Percentiles rank a stretch among this genome's conserved stretches.
Conservation (phyloP, 2,797 vertebrate species). For the Gadopsis marmoratus region DNA sequence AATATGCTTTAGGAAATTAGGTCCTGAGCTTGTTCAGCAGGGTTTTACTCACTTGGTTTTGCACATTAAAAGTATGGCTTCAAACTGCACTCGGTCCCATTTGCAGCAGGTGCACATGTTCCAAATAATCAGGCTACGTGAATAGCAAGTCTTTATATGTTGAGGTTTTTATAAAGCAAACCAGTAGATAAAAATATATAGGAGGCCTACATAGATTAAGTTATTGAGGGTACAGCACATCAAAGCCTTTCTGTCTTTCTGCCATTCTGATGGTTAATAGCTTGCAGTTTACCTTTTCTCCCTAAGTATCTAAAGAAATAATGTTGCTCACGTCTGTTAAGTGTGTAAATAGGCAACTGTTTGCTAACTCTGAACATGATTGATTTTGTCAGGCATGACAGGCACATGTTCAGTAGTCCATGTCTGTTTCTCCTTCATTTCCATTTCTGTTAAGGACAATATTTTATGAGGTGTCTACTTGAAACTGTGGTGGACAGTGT, state of each 20-base stretch:
- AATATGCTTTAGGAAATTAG: not conserved
- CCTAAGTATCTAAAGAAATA: too few relatives aligned
- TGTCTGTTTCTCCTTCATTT: not conserved
- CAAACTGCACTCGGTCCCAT: not conserved
- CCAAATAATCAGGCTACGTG: not conserved
- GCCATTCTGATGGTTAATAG: slow-evolving; percentile 2
- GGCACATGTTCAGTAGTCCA: not conserved
- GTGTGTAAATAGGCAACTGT: too few relatives aligned
- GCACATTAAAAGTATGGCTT: slow-evolving; percentile 7
- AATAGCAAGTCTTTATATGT: not conserved
- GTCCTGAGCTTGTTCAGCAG: not conserved
- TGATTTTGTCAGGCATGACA: not conserved
- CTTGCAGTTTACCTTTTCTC: not conserved
- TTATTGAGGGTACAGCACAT: not conserved
- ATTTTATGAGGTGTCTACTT: not conserved
- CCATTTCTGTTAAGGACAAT: not conserved
- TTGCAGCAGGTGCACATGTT: not conserved
- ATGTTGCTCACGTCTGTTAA: too few relatives aligned
- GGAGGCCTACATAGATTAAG: not conserved
- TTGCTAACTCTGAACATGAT: not conserved
- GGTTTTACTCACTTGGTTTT: slow-evolving; percentile 5
- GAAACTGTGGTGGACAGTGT: not conserved
- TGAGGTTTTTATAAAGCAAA: slow-evolving; percentile 1
- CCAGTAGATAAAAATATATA: not conserved
- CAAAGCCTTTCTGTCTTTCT: not conserved